Evolutionary conservation across 2,888 invertebrate species (phyloP).

Genomic region (Scaptodrosophila latifasciaeformis): DNA sequence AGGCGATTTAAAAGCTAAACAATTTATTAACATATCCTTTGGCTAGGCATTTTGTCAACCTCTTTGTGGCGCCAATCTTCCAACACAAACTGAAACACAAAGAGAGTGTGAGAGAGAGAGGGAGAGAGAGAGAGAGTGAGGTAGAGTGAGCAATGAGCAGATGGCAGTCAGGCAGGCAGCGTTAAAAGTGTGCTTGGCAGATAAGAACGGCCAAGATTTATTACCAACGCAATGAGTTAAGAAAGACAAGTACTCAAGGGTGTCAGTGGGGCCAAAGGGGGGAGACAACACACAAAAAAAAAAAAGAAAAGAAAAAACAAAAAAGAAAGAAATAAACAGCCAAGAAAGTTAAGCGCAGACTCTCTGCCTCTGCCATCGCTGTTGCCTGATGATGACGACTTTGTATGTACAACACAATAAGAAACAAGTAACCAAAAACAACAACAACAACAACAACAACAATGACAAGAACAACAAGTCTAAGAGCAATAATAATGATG

Average conservation of each 20-base stretch:
- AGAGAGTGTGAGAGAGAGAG: too few species aligned
- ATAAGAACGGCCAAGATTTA: conserved; percentile 72
- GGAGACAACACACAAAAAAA: conserved; percentile 43
- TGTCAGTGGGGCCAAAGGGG: too few species aligned
- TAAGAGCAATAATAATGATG: conserved; percentile 66
- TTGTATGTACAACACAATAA: conserved; percentile 45
- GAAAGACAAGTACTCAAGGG: conserved; percentile 71
- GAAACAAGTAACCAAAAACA: conserved; percentile 27
- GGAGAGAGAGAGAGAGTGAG: too few species aligned
- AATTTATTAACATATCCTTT: neutral
- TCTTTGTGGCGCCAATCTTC: too few species aligned
- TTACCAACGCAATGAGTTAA: conserved; percentile 73
- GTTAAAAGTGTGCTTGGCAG: conserved; percentile 41
- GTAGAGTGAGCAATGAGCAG: too few species aligned
- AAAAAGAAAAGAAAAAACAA: conserved; percentile 18
- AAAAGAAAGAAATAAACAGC: too few species aligned
- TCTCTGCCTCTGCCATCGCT: conserved; percentile 20
- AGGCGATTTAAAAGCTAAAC: neutral
- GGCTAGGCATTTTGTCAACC: too few species aligned
- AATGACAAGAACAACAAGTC: conserved; percentile 23
- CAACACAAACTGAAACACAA: too few species aligned
- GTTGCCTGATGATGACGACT: conserved; percentile 54
- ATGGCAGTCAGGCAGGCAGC: neutral
- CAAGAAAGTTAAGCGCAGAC: neutral
- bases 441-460: too few species aligned